Percentiles rank a stretch among this genome's conserved stretches.
These are phyloP conservation scores for Caretta caretta DNA, from an alignment of 2,113 vertebrate species.

Conservation along the genomic window DNA sequence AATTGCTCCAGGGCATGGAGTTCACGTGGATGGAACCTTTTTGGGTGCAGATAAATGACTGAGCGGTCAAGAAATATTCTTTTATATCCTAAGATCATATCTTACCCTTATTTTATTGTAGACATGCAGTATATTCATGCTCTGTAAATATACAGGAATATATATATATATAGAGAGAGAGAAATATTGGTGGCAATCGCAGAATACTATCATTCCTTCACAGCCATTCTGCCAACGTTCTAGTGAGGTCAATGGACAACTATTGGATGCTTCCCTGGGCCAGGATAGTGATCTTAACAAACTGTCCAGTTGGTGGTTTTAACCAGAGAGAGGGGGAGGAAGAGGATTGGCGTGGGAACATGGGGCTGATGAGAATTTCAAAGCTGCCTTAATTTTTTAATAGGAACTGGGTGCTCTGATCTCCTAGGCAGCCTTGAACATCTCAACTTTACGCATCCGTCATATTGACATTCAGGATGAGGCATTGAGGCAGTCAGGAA, in stretches of 20 bases:
- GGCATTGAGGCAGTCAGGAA: background rate
- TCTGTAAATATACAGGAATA: slow-evolving; percentile 8
- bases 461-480: background rate
- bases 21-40: background rate
- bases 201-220: background rate
- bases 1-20: background rate
- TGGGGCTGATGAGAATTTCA: background rate
- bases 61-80: background rate
- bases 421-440: background rate
- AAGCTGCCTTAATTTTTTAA: background rate
- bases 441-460: background rate
- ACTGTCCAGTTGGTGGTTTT: background rate
- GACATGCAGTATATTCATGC: background rate
- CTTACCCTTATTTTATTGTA: slow-evolving; percentile 1
- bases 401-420: background rate
- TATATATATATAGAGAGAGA: background rate
- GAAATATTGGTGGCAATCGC: background rate
- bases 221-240: background rate
- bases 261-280: background rate
- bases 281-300: background rate
- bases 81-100: background rate
- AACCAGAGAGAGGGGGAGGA: background rate
- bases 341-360: background rate
- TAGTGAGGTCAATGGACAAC: no score
- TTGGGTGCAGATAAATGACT: background rate